These are phyloP conservation scores for Monochamus saltuarius DNA, from an alignment of 1,140 invertebrate genomes.

Conservation along the genomic window DNA sequence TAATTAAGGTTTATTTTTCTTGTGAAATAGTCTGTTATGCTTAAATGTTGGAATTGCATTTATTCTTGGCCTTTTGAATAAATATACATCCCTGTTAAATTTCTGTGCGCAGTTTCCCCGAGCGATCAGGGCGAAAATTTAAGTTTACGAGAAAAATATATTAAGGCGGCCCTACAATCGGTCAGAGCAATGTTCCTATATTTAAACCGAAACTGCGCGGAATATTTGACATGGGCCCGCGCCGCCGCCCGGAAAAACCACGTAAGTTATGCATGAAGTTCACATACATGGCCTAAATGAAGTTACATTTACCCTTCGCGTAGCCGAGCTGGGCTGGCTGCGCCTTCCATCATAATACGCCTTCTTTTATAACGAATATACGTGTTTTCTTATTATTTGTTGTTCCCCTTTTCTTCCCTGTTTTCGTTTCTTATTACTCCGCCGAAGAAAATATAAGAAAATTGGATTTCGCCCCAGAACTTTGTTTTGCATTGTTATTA, in stretches of 20 bases:
- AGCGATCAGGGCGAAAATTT: slow-evolving; percentile 19
- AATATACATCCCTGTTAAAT: too few species aligned
- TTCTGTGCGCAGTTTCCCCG: too few species aligned
- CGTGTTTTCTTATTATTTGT: slow-evolving; percentile 20
- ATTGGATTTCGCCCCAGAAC: too few species aligned
- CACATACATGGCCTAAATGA: slow-evolving; percentile 35
- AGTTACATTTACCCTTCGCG: slow-evolving; percentile 27
- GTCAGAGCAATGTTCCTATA: slow-evolving; percentile 6
- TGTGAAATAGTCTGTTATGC: too few species aligned
- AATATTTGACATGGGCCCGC: slow-evolving; percentile 4
- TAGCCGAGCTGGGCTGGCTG: slow-evolving; percentile 5
- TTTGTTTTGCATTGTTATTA: too few species aligned
- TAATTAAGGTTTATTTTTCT: too few species aligned
- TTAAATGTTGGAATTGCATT: too few species aligned
- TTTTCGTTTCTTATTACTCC: too few species aligned
- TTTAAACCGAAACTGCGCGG: slow-evolving; percentile 1
- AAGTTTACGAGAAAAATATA: slow-evolving; percentile 26
- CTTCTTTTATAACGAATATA: slow-evolving; percentile 24
- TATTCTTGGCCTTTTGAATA: too few species aligned
- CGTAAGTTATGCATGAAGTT: slow-evolving; percentile 38
- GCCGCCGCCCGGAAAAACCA: slow-evolving; percentile 6
- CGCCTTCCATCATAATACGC: slow-evolving; percentile 28
- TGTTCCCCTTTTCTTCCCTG: too few species aligned
- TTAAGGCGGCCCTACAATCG: slow-evolving; percentile 25
- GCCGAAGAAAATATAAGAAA: too few species aligned